Percentiles rank a stretch among this genome's conserved stretches.
Conservation (phyloP, 2,113 vertebrate species). For the Campylomormyrus numenius region DNA sequence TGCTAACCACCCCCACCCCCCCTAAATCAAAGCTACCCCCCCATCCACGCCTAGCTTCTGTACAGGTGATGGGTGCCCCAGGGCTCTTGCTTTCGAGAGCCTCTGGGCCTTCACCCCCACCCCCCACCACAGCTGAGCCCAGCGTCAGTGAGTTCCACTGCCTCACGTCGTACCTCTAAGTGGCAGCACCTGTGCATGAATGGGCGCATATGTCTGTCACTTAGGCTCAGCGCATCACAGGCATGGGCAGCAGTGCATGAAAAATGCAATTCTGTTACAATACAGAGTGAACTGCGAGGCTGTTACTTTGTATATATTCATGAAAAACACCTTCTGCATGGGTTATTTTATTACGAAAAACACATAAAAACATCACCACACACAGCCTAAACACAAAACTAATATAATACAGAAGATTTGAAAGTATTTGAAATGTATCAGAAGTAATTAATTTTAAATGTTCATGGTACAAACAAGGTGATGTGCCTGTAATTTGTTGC, state of each 20-base stretch:
- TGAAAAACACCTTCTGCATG: background rate
- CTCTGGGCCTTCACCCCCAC: background rate
- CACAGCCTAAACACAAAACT: background rate
- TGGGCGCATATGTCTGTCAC: background rate
- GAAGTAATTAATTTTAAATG: background rate
- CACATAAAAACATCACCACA: background rate
- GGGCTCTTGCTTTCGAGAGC: background rate
- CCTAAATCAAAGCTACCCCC: background rate
- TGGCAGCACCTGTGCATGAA: background rate
- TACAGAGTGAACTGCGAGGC: background rate
- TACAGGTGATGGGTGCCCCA: background rate
- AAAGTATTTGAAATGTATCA: background rate
- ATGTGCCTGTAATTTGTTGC: background rate
- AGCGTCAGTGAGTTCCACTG: background rate
- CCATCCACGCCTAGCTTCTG: background rate
- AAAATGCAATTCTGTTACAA: background rate
- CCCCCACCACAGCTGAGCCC: background rate
- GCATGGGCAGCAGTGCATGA: background rate
- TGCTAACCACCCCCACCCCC: background rate
- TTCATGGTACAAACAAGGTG: background rate
- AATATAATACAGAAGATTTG: background rate
- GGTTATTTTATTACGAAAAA: background rate
- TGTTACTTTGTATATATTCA: background rate
- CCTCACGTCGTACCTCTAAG: background rate
- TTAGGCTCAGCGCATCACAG: background rate